These are phyloP conservation scores for Saccostrea echinata DNA, from an alignment of 1,140 invertebrate genomes.

Conservation along the genomic window DNA sequence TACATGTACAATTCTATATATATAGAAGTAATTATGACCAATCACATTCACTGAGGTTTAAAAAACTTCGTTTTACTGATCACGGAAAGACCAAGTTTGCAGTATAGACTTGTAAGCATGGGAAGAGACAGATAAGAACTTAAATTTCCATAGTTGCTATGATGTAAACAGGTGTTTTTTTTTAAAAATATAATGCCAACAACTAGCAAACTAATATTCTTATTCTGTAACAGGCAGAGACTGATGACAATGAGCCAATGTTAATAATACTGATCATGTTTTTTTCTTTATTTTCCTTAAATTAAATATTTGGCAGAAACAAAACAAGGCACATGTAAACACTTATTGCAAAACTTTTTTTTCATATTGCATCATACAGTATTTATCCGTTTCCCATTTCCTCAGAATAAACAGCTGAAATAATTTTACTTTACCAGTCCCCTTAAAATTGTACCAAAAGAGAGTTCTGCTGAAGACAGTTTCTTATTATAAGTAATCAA, in stretches of 20 bases:
- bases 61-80: too few relatives aligned
- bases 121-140: too few relatives aligned
- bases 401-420: neutral
- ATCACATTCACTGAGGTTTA: too few relatives aligned
- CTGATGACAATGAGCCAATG: neutral
- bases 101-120: too few relatives aligned
- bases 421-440: neutral
- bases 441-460: too few relatives aligned
- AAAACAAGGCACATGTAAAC: conserved; percentile 20
- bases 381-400: neutral
- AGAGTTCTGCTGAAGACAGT: too few relatives aligned
- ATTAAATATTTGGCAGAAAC: conserved; percentile 14
- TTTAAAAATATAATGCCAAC: neutral
- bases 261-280: neutral
- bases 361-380: conserved; percentile 7
- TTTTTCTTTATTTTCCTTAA: neutral
- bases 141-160: neutral
- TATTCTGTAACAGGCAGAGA: neutral
- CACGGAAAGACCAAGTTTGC: too few relatives aligned
- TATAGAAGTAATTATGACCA: too few relatives aligned
- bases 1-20: too few relatives aligned
- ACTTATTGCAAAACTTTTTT: conserved; percentile 26
- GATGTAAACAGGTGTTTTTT: neutral
- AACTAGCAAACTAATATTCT: neutral
- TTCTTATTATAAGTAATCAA: neutral